Percentiles rank a stretch among this genome's conserved stretches.
Evolutionary conservation across 2,797 vertebrate species (phyloP).

Genomic region (Xenentodon cancila): DNA sequence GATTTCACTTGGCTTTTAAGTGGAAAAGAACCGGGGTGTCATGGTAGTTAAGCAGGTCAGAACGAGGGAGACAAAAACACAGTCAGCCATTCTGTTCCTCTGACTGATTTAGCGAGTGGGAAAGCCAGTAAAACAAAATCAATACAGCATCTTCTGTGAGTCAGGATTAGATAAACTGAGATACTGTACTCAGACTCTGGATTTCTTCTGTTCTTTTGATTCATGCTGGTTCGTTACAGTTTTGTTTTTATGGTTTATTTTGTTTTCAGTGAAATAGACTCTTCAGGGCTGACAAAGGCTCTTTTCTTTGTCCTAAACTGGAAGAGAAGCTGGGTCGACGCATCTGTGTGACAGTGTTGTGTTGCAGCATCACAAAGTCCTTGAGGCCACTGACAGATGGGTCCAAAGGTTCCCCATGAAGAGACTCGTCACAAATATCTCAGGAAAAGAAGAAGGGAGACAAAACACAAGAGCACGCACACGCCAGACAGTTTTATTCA

Average conservation of each 20-base stretch:
- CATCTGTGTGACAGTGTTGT: conserved; percentile 9
- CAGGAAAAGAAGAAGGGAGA: not conserved
- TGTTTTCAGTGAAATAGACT: conserved; percentile 2
- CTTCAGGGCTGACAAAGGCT: not conserved
- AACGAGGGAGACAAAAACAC: conserved; percentile 65
- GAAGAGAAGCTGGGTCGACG: not conserved
- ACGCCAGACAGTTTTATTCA: no score
- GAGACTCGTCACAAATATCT: conserved; percentile 11
- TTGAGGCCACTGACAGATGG: conserved; percentile 61
- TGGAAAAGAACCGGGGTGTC: conserved; percentile 65
- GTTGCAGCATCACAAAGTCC: conserved; percentile 22
- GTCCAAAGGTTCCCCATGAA: conserved; percentile 25
- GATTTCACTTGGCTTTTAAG: conserved; percentile 61
- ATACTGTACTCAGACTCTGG: conserved; percentile 13
- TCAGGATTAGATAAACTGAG: conserved; percentile 14
- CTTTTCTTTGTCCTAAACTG: no score
- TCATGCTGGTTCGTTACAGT: not conserved
- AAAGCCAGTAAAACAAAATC: conserved; percentile 19
- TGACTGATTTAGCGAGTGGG: conserved; percentile 22
- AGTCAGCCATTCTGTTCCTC: conserved; percentile 34
- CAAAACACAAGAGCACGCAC: not conserved
- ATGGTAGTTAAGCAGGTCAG: conserved; percentile 75
- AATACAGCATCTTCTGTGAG: conserved; percentile 5
- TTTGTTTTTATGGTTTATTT: not conserved
- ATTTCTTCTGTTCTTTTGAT: conserved; percentile 6